Percentiles rank a stretch among this genome's conserved stretches.
These are phyloP conservation scores for Nymphalis polychloros DNA, from an alignment of 2,888 invertebrate genomes.

Conservation along the genomic window DNA sequence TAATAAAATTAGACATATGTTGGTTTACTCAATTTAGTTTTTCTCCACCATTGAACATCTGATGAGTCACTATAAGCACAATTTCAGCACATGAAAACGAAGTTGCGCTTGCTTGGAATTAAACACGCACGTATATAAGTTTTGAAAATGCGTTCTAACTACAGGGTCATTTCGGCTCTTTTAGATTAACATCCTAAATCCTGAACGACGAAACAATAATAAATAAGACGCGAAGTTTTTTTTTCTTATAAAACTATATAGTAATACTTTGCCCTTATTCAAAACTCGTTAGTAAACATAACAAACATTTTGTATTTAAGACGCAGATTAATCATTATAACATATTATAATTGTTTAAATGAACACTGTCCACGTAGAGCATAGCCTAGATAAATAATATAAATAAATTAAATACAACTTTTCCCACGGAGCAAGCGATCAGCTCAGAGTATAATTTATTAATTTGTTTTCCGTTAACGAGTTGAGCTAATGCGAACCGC, in stretches of 20 bases:
- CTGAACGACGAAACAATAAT: no score
- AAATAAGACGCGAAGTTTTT: no score
- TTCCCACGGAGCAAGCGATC: constrained; percentile 71
- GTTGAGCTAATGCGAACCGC: constrained; percentile 60
- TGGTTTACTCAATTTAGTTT: no score
- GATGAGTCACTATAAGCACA: no score
- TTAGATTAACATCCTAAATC: no score
- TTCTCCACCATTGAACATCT: no score
- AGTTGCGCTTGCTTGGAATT: no score
- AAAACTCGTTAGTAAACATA: constrained; percentile 2
- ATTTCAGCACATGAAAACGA: no score
- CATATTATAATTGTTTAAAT: constrained; percentile 31
- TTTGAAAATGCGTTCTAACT: no score
- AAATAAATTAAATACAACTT: constrained; percentile 46
- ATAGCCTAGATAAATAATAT: constrained; percentile 46
- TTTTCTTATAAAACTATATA: neutral
- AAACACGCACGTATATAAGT: no score
- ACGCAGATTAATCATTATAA: constrained; percentile 25
- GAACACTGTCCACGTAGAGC: constrained; percentile 42
- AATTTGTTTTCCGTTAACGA: constrained; percentile 77
- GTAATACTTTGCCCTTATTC: neutral
- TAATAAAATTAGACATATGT: no score
- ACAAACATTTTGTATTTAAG: constrained; percentile 4
- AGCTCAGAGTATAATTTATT: constrained; percentile 70
- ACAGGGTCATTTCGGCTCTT: no score